phyloP scores from a whole-genome alignment of 1,140 invertebrate genomes.

The Lerema accius region DNA sequence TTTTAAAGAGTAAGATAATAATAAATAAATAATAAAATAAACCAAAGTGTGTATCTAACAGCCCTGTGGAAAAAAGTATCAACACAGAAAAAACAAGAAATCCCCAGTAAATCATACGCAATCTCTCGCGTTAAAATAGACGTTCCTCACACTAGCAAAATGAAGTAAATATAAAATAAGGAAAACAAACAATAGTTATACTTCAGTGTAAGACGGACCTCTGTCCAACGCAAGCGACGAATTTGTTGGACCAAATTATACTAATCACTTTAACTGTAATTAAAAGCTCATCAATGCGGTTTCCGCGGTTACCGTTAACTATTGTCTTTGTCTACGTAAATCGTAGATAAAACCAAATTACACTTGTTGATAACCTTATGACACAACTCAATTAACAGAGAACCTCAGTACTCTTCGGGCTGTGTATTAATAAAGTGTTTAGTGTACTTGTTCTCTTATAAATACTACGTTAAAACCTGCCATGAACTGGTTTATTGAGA shows the following conservation, averaged over 20 bases:
- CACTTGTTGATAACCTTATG: too few species aligned
- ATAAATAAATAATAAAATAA: too few species aligned
- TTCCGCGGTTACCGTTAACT: neutral
- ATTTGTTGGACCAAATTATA: neutral
- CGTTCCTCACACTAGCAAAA: neutral
- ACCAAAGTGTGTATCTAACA: too few species aligned
- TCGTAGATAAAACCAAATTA: too few species aligned
- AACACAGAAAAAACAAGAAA: neutral
- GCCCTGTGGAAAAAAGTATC: too few species aligned
- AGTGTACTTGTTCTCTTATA: too few species aligned
- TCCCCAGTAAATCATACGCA: neutral
- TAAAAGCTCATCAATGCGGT: constrained; percentile 26
- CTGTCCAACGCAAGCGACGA: neutral
- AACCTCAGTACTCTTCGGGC: too few species aligned
- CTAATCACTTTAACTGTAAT: neutral
- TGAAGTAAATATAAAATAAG: neutral
- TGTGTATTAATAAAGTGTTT: too few species aligned
- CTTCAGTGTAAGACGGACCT: neutral
- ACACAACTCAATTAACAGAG: too few species aligned
- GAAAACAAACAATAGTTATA: neutral
- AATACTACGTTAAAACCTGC: neutral
- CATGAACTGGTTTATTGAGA: constrained; percentile 10
- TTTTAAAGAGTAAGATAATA: too few species aligned
- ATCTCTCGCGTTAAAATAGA: neutral
- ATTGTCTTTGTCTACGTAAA: neutral